phyloP scores from a whole-genome alignment of 2,797 vertebrate species.

The Rhynchotus rufescens region DNA sequence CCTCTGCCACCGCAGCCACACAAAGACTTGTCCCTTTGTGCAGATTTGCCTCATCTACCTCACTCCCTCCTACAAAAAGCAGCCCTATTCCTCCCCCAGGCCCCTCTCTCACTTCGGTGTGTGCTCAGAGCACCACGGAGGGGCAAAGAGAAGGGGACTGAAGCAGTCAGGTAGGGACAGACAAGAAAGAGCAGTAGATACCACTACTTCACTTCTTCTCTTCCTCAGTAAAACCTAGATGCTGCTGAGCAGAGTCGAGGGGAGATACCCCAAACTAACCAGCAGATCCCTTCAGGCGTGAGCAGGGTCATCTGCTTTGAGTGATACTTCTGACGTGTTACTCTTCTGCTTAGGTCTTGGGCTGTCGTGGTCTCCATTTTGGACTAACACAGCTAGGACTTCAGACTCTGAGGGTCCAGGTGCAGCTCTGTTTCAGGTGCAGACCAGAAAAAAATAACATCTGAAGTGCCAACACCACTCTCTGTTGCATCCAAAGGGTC shows the following conservation, averaged over 20 bases:
- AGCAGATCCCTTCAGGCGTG: background rate
- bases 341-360: background rate
- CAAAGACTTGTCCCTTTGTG: background rate
- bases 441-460: background rate
- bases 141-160: rapidly evolving
- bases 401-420: background rate
- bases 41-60: background rate
- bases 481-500: background rate
- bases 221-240: background rate
- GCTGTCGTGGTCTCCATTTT: background rate
- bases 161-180: background rate
- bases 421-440: background rate
- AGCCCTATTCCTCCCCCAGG: background rate
- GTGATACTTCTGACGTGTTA: background rate
- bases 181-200: background rate
- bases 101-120: rapidly evolving
- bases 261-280: background rate
- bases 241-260: background rate
- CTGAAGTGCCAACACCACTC: rapidly evolving
- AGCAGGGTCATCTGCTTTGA: background rate
- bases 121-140: background rate
- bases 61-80: rapidly evolving
- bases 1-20: background rate
- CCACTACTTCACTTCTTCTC: background rate
- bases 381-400: background rate